Evolutionary conservation across 2,797 vertebrate genomes (phyloP), one percentile per base, ranked within the genome.

Genomic region (Danio tinwini): DNA sequence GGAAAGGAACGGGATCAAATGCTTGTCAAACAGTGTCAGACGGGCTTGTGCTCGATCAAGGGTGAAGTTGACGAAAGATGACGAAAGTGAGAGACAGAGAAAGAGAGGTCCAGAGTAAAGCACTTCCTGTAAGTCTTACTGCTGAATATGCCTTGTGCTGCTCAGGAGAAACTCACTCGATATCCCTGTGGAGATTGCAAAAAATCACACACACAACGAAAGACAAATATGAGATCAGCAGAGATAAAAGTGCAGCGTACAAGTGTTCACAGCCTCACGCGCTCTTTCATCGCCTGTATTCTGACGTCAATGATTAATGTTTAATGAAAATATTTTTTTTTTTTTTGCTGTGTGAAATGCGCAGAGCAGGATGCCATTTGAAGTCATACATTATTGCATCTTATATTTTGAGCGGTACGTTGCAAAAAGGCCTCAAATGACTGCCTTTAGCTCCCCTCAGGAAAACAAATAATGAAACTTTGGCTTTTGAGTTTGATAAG

Each of bases 401-500:
- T 55, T 80, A 72, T 74, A 56, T 74, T 74, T 63, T 12, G 10
- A 52, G 76, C 76, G 8, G 16, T 58, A 49, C 42, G 13, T 37
- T 9, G 53, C 29, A 59, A 61, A 53, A 70, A 17, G 50, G 29
- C 63, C 53, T 70, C 58, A 11, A 56, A 56, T 47, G 58, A 67
- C 73, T 67, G 78, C 65, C 42, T 62, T 75, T 49, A 63, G 55
- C 76, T 17, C 45, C 76, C 55, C 71, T 64, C 71, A 19, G 56
- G 47, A 58, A 52, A 42, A 55, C 29, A 21, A 63, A 68, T 50
- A 67, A 55, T 17, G 21, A n/a, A 87, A 84, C 84, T 84, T 85
- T 75, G 76, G 88, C 87, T 84, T 89, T 81, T 84, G 85, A 81
- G 85, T 83, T 89, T 82, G 84, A 82, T 87, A 88, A 89, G 86